Evolutionary conservation across 2,797 vertebrate genomes (phyloP).

Genomic region (Nasua narica): DNA sequence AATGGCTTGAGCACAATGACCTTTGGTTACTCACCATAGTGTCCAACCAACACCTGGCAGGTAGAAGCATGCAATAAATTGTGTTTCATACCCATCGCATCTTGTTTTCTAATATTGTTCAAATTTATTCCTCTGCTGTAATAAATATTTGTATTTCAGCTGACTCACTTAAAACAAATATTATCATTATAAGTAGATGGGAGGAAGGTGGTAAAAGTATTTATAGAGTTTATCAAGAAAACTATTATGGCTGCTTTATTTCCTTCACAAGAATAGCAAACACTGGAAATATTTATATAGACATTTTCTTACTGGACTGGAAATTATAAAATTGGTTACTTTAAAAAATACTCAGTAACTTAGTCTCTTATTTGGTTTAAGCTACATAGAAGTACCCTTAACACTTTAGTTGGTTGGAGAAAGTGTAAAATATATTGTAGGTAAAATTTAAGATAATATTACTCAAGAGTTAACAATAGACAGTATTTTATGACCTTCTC

Average conservation of each 20-base stretch:
- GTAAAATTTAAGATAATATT: neutral
- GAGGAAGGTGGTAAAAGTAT: neutral
- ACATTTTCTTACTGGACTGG: neutral
- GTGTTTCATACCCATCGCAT: neutral
- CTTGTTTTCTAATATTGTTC: neutral
- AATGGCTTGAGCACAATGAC: neutral
- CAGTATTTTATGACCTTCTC: neutral
- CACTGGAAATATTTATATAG: neutral
- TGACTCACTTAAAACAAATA: neutral
- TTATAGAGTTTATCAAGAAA: neutral
- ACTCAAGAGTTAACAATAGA: neutral
- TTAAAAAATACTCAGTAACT: neutral
- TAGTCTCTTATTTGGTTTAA: neutral
- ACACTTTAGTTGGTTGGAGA: neutral
- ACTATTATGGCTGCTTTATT: neutral
- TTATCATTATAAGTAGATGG: neutral
- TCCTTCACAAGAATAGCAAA: neutral
- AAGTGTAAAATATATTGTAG: neutral
- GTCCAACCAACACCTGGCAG: neutral
- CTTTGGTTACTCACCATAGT: neutral
- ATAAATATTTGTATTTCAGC: neutral
- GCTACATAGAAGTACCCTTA: neutral
- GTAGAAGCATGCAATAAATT: neutral
- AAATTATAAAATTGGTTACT: neutral
- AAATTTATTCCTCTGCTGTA: neutral